These are phyloP conservation scores for Mesaphorura yosii DNA, from an alignment of 1,140 invertebrate genomes.

Conservation along the genomic window DNA sequence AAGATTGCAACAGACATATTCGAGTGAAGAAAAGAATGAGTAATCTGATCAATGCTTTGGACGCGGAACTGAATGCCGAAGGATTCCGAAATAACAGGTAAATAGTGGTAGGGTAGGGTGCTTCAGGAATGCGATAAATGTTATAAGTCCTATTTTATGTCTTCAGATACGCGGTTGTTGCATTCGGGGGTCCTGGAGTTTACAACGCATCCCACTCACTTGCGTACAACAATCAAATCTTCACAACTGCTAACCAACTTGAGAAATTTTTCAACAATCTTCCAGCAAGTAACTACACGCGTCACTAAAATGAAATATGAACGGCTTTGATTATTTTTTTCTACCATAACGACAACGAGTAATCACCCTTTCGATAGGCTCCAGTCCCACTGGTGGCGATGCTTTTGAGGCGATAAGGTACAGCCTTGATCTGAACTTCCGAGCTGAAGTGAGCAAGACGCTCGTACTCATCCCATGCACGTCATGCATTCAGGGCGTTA, in stretches of 20 bases:
- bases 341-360: too few species aligned
- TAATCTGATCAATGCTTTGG: slow-evolving; percentile 49
- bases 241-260: slow-evolving; percentile 47
- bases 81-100: slow-evolving; percentile 55
- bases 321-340: too few species aligned
- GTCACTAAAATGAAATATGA: background rate
- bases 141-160: background rate
- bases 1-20: slow-evolving; percentile 60
- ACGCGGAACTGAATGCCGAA: slow-evolving; percentile 51
- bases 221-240: slow-evolving; percentile 53
- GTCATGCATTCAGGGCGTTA: too few species aligned
- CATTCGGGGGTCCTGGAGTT: slow-evolving; percentile 62
- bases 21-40: slow-evolving; percentile 52
- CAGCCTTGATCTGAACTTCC: slow-evolving; percentile 57
- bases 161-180: slow-evolving; percentile 59
- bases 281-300: slow-evolving; percentile 42
- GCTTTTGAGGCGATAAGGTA: slow-evolving; percentile 61
- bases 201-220: slow-evolving; percentile 55
- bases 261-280: slow-evolving; percentile 48
- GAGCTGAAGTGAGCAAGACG: slow-evolving; percentile 71
- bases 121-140: slow-evolving; percentile 20
- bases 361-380: too few species aligned
- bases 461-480: slow-evolving; percentile 71
- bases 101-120: background rate
- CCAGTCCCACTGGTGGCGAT: too few species aligned